These are phyloP conservation scores for Microcebus murinus DNA, from an alignment of 2,113 vertebrate genomes.

Conservation along the genomic window DNA sequence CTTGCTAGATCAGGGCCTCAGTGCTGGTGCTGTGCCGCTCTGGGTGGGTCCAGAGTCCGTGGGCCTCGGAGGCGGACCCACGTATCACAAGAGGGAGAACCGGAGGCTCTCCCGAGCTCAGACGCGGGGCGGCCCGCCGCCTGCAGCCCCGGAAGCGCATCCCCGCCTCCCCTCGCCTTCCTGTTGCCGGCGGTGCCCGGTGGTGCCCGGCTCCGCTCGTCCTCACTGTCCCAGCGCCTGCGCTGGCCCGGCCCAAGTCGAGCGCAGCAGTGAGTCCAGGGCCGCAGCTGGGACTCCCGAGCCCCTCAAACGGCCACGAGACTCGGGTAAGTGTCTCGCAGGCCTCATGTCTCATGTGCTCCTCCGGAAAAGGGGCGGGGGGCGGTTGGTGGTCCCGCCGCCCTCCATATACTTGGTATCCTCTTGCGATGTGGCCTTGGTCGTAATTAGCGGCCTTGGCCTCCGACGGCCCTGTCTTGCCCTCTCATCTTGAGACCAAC, in stretches of 20 bases:
- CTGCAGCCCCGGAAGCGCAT: slow-evolving; percentile 70
- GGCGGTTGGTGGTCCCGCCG: not conserved
- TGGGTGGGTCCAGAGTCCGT: no score
- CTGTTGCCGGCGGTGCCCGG: not conserved
- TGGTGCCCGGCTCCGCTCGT: not conserved
- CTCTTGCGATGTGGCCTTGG: not conserved
- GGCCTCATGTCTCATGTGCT: not conserved
- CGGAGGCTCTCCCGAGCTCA: not conserved
- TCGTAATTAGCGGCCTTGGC: not conserved
- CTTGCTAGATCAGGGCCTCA: rapidly evolving
- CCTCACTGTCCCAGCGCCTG: not conserved
- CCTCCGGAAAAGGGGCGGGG: not conserved
- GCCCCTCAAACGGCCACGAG: not conserved
- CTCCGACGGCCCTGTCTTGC: not conserved
- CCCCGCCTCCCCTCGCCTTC: not conserved
- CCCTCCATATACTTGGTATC: not conserved
- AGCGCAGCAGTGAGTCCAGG: not conserved
- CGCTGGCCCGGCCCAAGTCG: not conserved
- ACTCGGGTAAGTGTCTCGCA: not conserved
- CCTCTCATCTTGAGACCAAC: not conserved
- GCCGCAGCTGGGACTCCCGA: not conserved
- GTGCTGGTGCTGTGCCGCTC: not conserved
- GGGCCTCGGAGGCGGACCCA: not conserved
- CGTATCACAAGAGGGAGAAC: not conserved
- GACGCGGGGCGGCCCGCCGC: not conserved